Base-by-base conservation (phyloP, 2,113 vertebrate species). In the Miniopterus natalensis region DNA sequence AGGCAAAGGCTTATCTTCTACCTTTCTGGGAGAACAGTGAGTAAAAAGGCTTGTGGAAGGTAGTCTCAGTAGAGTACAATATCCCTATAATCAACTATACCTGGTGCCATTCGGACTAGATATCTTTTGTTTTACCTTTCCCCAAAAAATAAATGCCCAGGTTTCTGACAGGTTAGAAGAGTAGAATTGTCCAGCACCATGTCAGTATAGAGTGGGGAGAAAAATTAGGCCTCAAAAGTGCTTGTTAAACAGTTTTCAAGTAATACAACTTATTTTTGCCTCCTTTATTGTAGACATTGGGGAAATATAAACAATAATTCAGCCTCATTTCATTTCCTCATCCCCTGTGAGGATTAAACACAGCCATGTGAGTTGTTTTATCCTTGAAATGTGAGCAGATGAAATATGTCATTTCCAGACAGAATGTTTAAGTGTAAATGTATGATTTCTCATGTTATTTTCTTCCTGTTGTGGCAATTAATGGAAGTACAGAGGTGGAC, bases 321-420 rank as follows among this genome's bases (percentile, higher is more conserved):
- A 71, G 9, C 11, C 13, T 79, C 23, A 93, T 89, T 92, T 90
- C 20, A 86, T 8, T 90, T 93, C 20, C 9, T 14, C 47, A 57
- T 75, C 25, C 27, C 42, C 27, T 86, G 77, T 59, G 25, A 2
- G 63, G n/a, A 14, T 75, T 86, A 81, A 74, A 31, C 29, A 70
- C 57, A 65, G 14, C 65, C 59, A 75, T 79, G 23, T 53, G 47
- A 65, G 47, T 84, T 85, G 31, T 77, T 93, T 71, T 11, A n/a
- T 68, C 20, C 18, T 70, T 70, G 45, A 90, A 80, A 86, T 86
- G 20, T 93, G 29, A 96, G 29, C 42, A 86, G 31, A 31, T 47
- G 18, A 65, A 66, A 23, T 23, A 47, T 79, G 51, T 12, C 11
- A 81, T 84, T 77, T 84, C 51, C 40, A 66, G 78, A 21, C 7